phyloP scores from a whole-genome alignment of 2,888 invertebrate genomes.

The Lypha dubia region DNA sequence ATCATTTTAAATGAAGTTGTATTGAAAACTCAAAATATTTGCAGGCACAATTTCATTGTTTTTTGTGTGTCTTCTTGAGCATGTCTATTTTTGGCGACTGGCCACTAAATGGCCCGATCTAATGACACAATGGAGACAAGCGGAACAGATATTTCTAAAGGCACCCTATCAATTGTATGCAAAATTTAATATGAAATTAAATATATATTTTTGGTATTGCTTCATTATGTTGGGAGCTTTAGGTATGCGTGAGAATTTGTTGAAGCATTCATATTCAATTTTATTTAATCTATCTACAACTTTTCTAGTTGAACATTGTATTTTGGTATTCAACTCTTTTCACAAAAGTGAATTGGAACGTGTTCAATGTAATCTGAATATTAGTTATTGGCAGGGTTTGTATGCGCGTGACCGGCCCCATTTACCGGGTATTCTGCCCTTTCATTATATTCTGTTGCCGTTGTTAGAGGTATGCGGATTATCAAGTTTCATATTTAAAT shows the following conservation, averaged over 20 bases:
- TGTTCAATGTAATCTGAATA: slow-evolving; percentile 78
- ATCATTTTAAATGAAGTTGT: neutral
- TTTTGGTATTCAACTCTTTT: slow-evolving; percentile 77
- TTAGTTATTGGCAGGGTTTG: slow-evolving; percentile 77
- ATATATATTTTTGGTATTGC: slow-evolving; percentile 76
- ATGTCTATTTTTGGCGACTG: slow-evolving; percentile 80
- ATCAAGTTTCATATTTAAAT: neutral
- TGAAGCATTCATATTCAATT: neutral
- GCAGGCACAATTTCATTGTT: slow-evolving; percentile 77
- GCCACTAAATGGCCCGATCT: slow-evolving; percentile 81
- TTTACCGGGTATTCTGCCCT: slow-evolving; percentile 77
- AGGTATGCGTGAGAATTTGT: slow-evolving; percentile 72
- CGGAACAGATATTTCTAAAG: slow-evolving; percentile 80
- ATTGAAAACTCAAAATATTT: neutral
- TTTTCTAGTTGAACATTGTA: slow-evolving; percentile 78
- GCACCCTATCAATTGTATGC: slow-evolving; percentile 80
- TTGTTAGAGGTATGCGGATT: slow-evolving; percentile 77
- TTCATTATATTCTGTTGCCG: slow-evolving; percentile 77
- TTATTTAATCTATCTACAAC: neutral
- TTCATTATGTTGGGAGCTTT: slow-evolving; percentile 77
- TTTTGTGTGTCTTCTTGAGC: slow-evolving; percentile 79
- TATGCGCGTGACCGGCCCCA: slow-evolving; percentile 79
- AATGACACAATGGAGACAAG: slow-evolving; percentile 78
- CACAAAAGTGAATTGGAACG: slow-evolving; percentile 77
- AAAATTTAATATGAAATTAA: slow-evolving; percentile 77